Evolutionary conservation across 2,888 invertebrate genomes (phyloP).

Genomic region (Macrosoma leucophasiata): DNA sequence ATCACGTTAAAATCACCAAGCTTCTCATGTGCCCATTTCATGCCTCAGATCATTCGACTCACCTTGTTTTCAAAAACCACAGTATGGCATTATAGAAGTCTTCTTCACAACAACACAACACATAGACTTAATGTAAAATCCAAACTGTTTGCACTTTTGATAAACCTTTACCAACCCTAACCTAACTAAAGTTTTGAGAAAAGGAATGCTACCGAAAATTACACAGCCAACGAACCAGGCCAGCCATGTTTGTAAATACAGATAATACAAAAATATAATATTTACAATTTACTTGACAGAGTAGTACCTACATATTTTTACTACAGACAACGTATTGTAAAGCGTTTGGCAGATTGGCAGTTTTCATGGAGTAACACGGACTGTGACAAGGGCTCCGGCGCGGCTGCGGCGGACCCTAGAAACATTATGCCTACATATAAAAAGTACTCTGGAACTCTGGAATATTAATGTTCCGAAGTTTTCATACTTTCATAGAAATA

Average conservation of each 20-base stretch:
- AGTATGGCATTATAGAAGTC: conserved; percentile 57
- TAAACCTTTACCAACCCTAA: conserved; percentile 25
- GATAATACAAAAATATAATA: conserved; percentile 13
- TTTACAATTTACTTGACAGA: too few relatives aligned
- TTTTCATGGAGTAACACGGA: too few relatives aligned
- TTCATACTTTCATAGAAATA: too few relatives aligned
- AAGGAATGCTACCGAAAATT: conserved; percentile 50
- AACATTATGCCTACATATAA: too few relatives aligned
- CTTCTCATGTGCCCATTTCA: too few relatives aligned
- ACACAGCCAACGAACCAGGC: conserved; percentile 41
- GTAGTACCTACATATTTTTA: too few relatives aligned
- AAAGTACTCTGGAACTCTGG: too few relatives aligned
- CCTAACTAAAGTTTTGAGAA: conserved; percentile 36
- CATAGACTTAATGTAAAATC: conserved; percentile 28
- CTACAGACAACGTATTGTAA: too few relatives aligned
- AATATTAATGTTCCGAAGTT: too few relatives aligned
- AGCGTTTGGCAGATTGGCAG: too few relatives aligned
- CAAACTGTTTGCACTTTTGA: neutral
- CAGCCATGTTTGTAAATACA: conserved; percentile 37
- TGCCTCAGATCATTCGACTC: conserved; percentile 30
- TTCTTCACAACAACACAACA: conserved; percentile 41
- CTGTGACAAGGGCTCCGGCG: too few relatives aligned
- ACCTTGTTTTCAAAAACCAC: conserved; percentile 49
- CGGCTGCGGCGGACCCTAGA: too few relatives aligned
- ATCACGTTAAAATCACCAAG: conserved; percentile 19